Conservation (phyloP, 2,888 invertebrate species). For the Sinotaia quadrata region DNA sequence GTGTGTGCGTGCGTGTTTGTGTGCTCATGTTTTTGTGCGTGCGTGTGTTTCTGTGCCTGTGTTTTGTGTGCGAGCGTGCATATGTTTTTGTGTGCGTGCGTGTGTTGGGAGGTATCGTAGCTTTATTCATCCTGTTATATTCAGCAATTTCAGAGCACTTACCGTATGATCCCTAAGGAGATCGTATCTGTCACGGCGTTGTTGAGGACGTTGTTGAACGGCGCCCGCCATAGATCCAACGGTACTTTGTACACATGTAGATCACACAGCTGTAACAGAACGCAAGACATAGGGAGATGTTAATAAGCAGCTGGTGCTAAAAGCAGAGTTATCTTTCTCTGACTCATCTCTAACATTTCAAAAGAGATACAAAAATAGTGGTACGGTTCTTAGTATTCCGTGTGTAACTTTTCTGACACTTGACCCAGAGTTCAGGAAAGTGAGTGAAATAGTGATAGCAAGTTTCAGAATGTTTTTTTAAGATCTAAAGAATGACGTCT, state of each 20-base stretch:
- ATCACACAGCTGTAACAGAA: conserved; percentile 72
- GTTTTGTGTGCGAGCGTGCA: neutral
- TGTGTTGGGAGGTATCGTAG: neutral
- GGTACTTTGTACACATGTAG: conserved; percentile 75
- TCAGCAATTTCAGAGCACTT: conserved; percentile 28
- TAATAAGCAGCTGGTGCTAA: neutral
- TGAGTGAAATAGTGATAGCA: too few relatives aligned
- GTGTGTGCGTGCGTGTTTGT: neutral
- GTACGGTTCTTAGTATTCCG: too few relatives aligned
- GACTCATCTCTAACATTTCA: too few relatives aligned
- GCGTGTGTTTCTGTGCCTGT: neutral
- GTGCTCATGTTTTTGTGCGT: neutral
- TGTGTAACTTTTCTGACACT: too few relatives aligned
- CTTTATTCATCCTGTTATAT: neutral
- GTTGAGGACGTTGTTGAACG: conserved; percentile 73
- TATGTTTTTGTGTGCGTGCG: neutral
- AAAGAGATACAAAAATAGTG: too few relatives aligned
- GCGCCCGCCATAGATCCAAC: conserved; percentile 73
- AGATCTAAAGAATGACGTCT: too few relatives aligned
- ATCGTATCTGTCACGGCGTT: conserved; percentile 73
- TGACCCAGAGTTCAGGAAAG: too few relatives aligned
- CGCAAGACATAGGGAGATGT: conserved; percentile 2
- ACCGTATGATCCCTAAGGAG: conserved; percentile 75
- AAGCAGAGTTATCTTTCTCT: neutral
- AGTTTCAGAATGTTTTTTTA: too few relatives aligned